Percentiles rank a stretch among this genome's conserved stretches.
Evolutionary conservation across 2,888 invertebrate species (phyloP).

Genomic region (Ophion ellenae): DNA sequence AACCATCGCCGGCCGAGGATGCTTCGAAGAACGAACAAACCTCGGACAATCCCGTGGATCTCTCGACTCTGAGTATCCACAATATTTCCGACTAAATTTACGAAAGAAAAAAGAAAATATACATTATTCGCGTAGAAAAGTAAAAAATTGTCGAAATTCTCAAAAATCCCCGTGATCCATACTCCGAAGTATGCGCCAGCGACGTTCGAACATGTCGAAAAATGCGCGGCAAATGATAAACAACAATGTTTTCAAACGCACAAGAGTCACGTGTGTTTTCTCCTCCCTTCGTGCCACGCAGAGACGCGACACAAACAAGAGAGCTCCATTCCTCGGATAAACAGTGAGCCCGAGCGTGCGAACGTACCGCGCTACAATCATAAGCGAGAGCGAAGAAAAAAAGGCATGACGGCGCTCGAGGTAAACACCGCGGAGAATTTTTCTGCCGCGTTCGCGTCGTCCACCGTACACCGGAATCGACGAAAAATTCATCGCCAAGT

Average conservation of each 20-base stretch:
- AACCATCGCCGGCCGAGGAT: not conserved
- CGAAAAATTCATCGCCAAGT: not conserved
- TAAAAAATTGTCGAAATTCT: not conserved
- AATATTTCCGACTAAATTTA: slow-evolving; percentile 27
- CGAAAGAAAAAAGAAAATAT: not conserved
- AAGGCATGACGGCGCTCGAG: slow-evolving; percentile 56
- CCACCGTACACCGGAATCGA: not conserved
- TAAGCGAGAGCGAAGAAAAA: slow-evolving; percentile 15
- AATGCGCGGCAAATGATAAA: slow-evolving; percentile 1
- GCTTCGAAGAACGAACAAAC: not conserved
- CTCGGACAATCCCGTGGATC: slow-evolving; percentile 21
- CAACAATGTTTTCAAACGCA: not conserved
- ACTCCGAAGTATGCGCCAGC: not conserved
- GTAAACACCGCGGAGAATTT: slow-evolving; percentile 46
- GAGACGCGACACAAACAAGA: slow-evolving; percentile 12
- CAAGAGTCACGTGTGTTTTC: slow-evolving; percentile 25
- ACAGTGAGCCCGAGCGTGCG: slow-evolving; percentile 8
- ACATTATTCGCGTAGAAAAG: not conserved
- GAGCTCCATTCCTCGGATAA: slow-evolving; percentile 5
- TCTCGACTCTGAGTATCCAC: slow-evolving; percentile 17
- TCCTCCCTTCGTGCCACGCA: not conserved
- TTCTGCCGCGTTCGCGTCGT: not conserved
- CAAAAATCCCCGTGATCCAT: not conserved
- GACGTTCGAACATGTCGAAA: slow-evolving; percentile 39
- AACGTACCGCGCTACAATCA: not conserved